phyloP scores from a whole-genome alignment of 2,888 invertebrate genomes.

The Melitaea athalia region DNA sequence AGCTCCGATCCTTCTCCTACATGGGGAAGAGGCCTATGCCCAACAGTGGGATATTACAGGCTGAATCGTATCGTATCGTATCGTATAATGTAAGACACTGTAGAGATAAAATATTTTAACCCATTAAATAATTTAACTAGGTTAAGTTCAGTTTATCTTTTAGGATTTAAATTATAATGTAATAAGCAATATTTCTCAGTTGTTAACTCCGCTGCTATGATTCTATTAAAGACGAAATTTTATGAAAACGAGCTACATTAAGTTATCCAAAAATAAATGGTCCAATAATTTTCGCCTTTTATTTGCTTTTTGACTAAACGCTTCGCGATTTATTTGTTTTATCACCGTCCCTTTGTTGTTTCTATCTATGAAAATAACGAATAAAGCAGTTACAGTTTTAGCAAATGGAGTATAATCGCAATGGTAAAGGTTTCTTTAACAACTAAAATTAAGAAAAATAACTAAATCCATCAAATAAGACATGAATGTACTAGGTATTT shows the following conservation, averaged over 20 bases:
- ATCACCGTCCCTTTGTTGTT: slow-evolving; percentile 67
- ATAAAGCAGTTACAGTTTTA: slow-evolving; percentile 67
- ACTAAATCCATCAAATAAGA: too few species aligned
- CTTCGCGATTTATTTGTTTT: slow-evolving; percentile 67
- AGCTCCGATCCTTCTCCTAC: too few species aligned
- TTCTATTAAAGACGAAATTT: slow-evolving; percentile 26
- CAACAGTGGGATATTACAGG: too few species aligned
- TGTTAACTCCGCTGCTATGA: neutral
- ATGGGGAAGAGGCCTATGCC: too few species aligned
- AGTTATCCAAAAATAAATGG: slow-evolving; percentile 47
- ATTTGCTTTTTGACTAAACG: slow-evolving; percentile 53
- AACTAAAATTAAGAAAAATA: slow-evolving; percentile 51
- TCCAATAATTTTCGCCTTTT: slow-evolving; percentile 50
- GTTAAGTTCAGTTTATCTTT: neutral
- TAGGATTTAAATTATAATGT: slow-evolving; percentile 4
- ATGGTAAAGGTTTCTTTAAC: slow-evolving; percentile 47
- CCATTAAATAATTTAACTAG: too few species aligned
- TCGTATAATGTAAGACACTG: too few species aligned
- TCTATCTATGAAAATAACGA: slow-evolving; percentile 54
- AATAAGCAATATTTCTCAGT: slow-evolving; percentile 13
- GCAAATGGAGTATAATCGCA: slow-evolving; percentile 64
- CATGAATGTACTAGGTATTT: too few species aligned
- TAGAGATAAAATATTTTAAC: too few species aligned
- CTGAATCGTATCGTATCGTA: too few species aligned
- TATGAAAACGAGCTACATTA: slow-evolving; percentile 45